A percentile compares a stretch with the other conserved stretches of the same genome.
Evolutionary conservation across 2,888 invertebrate species (phyloP).

Genomic region (Oscheius myriophilus): DNA sequence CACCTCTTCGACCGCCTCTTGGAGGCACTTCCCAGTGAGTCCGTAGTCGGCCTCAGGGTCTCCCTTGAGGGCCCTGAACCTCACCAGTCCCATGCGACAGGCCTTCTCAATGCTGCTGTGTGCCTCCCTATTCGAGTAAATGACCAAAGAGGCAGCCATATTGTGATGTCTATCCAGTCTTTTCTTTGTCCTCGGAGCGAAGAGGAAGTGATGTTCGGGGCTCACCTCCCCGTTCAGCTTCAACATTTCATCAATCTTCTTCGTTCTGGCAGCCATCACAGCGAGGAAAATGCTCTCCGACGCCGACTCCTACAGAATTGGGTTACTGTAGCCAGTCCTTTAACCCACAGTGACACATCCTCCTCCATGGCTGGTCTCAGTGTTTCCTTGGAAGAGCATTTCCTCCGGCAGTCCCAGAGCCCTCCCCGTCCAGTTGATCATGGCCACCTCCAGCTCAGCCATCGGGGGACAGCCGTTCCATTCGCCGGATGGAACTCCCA

Average conservation of each 20-base stretch:
- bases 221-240: background rate
- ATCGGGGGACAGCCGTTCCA: slow-evolving; percentile 20
- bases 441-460: slow-evolving; percentile 17
- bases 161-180: slow-evolving; percentile 15
- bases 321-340: background rate
- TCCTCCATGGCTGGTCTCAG: slow-evolving; percentile 18
- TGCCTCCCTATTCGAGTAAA: slow-evolving; percentile 74
- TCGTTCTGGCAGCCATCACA: slow-evolving; percentile 12
- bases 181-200: background rate
- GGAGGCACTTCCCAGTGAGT: slow-evolving; percentile 82
- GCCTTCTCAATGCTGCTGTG: slow-evolving; percentile 96
- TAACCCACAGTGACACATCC: slow-evolving; percentile 7
- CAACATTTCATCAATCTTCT: slow-evolving; percentile 11
- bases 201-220: background rate
- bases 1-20: slow-evolving; percentile 78
- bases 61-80: slow-evolving; percentile 87
- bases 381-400: slow-evolving; percentile 20
- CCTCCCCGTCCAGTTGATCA: slow-evolving; percentile 23
- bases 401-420: slow-evolving; percentile 18
- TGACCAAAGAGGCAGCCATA: slow-evolving; percentile 14
- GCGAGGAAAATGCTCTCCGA: slow-evolving; percentile 21
- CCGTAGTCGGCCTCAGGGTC: slow-evolving; percentile 80
- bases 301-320: slow-evolving; percentile 13
- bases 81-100: slow-evolving; percentile 87
- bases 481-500: background rate